Evolutionary conservation across 2,113 vertebrate species (phyloP).

Genomic region (Gopherus evgoodei): DNA sequence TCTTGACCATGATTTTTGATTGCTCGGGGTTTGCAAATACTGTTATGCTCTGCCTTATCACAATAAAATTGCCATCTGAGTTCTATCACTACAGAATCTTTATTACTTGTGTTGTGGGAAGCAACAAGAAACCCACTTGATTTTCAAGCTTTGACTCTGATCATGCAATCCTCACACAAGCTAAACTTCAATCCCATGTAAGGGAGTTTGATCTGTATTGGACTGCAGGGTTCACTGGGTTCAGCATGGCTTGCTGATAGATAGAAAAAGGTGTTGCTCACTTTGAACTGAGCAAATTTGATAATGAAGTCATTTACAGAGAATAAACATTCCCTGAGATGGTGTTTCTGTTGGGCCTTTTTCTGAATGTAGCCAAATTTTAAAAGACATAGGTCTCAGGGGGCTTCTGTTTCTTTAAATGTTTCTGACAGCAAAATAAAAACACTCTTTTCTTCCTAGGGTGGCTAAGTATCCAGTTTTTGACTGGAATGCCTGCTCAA

Average conservation of each 20-base stretch:
- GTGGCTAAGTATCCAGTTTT: too few relatives aligned
- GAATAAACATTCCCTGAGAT: neutral
- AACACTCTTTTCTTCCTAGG: neutral
- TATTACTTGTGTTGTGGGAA: neutral
- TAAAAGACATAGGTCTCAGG: neutral
- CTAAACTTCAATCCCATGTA: neutral
- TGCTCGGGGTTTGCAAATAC: neutral
- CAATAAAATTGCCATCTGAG: neutral
- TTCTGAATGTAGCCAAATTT: neutral
- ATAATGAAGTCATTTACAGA: neutral
- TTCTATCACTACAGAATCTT: neutral
- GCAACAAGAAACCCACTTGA: constrained; percentile 18
- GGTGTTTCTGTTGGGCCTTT: neutral
- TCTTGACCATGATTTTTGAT: neutral
- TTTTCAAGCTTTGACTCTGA: constrained; percentile 12
- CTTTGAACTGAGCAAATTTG: neutral
- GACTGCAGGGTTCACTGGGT: neutral
- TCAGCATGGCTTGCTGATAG: neutral
- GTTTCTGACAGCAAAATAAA: neutral
- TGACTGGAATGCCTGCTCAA: too few relatives aligned
- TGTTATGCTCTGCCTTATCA: neutral
- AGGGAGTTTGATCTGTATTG: neutral
- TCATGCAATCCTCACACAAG: neutral
- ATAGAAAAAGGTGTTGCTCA: neutral
- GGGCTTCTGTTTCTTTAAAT: neutral